Conservation (phyloP, 2,113 vertebrate genomes). For the Hyperoodon ampullatus region DNA sequence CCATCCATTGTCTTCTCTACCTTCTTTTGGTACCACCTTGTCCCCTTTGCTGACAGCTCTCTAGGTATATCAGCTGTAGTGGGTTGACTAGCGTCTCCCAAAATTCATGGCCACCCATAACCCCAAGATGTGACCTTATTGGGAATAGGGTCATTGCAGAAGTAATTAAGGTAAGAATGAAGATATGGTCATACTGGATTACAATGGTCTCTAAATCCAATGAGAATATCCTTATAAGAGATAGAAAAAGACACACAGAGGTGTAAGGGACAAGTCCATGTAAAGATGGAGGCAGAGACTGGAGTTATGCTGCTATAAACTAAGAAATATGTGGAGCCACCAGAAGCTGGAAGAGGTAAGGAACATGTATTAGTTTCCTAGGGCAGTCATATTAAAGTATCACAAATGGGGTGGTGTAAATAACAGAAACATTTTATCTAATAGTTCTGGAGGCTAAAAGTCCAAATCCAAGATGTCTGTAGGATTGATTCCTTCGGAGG, state of each 20-base stretch:
- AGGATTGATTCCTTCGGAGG: not conserved
- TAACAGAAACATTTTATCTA: not conserved
- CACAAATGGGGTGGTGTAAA: not conserved
- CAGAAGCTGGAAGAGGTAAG: not conserved
- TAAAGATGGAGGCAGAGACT: not conserved
- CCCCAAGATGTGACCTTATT: not conserved
- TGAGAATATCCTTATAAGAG: not conserved
- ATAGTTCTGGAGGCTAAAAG: not conserved
- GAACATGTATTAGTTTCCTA: not conserved
- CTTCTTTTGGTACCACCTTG: not conserved
- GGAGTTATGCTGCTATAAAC: not conserved
- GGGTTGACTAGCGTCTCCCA: rapidly evolving
- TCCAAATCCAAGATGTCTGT: not conserved
- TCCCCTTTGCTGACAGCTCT: not conserved
- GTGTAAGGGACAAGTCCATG: not conserved
- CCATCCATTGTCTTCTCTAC: not conserved
- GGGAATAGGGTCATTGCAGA: not conserved
- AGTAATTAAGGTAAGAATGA: not conserved
- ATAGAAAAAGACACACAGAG: not conserved
- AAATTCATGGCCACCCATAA: not conserved
- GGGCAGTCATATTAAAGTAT: not conserved
- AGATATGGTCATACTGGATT: not conserved
- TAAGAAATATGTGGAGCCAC: rapidly evolving
- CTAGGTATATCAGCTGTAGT: not conserved
- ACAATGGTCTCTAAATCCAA: not conserved